Conservation (phyloP, 2,797 vertebrate species). For the Etheostoma perlongum region DNA sequence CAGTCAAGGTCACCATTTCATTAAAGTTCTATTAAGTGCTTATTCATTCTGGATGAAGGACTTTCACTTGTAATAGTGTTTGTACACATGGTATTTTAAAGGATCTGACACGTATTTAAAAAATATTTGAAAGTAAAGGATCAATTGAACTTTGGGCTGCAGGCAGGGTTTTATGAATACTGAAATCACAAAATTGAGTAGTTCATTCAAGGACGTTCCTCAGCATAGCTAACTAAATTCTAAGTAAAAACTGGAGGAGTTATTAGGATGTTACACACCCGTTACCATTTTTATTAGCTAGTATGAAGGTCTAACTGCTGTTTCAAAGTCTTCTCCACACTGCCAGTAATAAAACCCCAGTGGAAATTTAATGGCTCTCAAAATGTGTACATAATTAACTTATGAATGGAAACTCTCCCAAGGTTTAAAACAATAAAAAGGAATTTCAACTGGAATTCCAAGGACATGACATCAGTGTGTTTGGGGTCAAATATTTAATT, state of each 20-base stretch:
- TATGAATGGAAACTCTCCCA: background rate
- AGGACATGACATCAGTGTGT: background rate
- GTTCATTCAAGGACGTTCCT: background rate
- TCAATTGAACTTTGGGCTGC: too few relatives aligned
- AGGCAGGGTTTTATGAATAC: background rate
- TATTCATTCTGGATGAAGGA: background rate
- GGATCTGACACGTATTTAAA: too few relatives aligned
- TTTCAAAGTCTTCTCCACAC: background rate
- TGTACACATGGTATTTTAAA: too few relatives aligned
- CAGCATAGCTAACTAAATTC: background rate
- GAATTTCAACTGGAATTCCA: background rate
- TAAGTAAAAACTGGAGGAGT: background rate
- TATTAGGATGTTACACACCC: background rate
- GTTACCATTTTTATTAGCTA: background rate
- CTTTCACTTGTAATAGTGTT: too few relatives aligned
- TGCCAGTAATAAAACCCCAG: background rate
- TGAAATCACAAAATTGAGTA: background rate
- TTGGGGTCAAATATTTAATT: background rate
- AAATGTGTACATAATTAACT: background rate
- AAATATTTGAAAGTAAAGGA: too few relatives aligned
- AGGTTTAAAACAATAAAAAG: background rate
- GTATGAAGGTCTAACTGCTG: background rate
- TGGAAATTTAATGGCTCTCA: background rate
- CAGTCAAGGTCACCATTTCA: conserved; percentile 46
- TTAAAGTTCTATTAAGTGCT: conserved; percentile 48